Conservation (phyloP, 2,797 vertebrate species). For the Sparidentex hasta region DNA sequence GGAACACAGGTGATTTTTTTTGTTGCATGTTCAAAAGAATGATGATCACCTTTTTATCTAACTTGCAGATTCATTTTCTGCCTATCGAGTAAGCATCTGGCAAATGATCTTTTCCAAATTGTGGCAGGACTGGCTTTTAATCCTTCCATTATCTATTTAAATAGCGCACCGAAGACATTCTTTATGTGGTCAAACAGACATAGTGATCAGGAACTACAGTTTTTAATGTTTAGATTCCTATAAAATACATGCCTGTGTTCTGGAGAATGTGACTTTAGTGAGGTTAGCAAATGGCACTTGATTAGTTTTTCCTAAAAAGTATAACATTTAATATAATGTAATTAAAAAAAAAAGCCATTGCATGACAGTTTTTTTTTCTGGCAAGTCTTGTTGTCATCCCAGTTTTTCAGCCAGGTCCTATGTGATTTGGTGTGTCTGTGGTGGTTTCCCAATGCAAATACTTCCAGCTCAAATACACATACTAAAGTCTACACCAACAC, state of each 20-base stretch:
- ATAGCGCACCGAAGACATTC: background rate
- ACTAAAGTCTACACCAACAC: background rate
- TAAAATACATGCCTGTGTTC: background rate
- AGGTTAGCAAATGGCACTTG: background rate
- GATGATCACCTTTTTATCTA: no score
- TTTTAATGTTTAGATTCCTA: background rate
- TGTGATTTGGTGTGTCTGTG: background rate
- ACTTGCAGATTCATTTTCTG: no score
- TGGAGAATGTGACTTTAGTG: background rate
- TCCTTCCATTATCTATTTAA: slow-evolving; percentile 1
- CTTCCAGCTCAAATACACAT: slow-evolving; percentile 9
- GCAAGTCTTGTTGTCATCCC: slow-evolving; percentile 4
- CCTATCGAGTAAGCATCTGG: no score
- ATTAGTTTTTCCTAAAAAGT: background rate
- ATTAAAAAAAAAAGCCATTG: background rate
- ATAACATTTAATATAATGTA: background rate
- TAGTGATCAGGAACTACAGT: background rate
- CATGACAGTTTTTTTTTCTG: slow-evolving; percentile 27
- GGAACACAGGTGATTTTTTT: no score
- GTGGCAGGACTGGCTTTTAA: background rate
- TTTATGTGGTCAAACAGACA: background rate
- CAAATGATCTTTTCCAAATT: background rate
- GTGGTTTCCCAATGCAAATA: slow-evolving; percentile 43
- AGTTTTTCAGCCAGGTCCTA: slow-evolving; percentile 16
- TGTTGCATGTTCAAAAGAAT: no score